A percentile compares a stretch with the other conserved stretches of the same genome.
These are phyloP conservation scores for Halictus rubicundus DNA, from an alignment of 1,140 invertebrate species.

Conservation along the genomic window DNA sequence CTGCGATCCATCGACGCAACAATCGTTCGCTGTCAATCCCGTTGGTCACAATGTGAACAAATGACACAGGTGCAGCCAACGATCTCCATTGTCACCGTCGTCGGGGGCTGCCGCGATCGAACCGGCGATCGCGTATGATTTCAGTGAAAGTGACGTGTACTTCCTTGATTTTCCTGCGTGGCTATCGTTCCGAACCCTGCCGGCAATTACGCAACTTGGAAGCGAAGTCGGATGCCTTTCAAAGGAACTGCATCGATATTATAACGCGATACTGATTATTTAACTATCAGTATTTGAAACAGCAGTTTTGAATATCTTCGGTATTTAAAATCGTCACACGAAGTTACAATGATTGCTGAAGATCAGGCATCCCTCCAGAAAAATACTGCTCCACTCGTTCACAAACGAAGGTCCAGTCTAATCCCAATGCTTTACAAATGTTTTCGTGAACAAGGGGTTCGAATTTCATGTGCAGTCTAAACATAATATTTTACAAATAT, in stretches of 20 bases:
- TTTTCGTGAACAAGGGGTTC: no score
- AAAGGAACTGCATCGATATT: not conserved
- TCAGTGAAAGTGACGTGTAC: conserved; percentile 71
- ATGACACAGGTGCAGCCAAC: conserved; percentile 27
- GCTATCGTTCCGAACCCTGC: conserved; percentile 8
- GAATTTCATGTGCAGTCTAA: no score
- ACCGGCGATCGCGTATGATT: conserved; percentile 29
- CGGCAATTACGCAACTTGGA: conserved; percentile 59
- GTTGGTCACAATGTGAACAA: conserved; percentile 19
- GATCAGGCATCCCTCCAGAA: no score
- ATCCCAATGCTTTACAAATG: no score
- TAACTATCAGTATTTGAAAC: no score
- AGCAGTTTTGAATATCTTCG: no score
- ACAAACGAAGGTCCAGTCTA: no score
- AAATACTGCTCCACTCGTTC: no score
- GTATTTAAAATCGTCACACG: no score
- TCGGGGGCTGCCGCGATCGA: conserved; percentile 16
- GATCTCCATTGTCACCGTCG: conserved; percentile 4
- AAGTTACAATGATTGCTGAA: no score
- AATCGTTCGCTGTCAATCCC: no score
- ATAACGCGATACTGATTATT: not conserved
- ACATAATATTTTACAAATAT: no score
- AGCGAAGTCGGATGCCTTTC: conserved; percentile 48
- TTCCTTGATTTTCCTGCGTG: conserved; percentile 59
- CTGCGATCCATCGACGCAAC: not conserved